phyloP scores from a whole-genome alignment of 2,888 invertebrate species.

The Troides oblongomaculatus region DNA sequence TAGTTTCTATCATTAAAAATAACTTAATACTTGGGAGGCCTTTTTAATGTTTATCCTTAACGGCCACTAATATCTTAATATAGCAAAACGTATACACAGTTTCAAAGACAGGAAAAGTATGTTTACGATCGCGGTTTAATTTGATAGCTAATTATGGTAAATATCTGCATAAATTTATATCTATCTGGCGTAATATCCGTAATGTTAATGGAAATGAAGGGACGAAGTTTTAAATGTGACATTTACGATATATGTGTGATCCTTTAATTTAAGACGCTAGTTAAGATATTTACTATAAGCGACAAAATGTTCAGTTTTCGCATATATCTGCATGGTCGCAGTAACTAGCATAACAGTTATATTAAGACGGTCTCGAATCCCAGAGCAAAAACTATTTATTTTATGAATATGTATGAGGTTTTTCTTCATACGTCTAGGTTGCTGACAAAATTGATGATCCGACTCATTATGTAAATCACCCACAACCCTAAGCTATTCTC shows the following conservation, averaged over 20 bases:
- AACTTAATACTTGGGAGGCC: slow-evolving; percentile 20
- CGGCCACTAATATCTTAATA: slow-evolving; percentile 10
- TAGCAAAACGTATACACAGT: slow-evolving; percentile 2
- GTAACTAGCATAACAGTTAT: no score
- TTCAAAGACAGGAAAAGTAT: slow-evolving; percentile 21
- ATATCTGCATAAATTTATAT: background rate
- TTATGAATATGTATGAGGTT: background rate
- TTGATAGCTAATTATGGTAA: slow-evolving; percentile 1
- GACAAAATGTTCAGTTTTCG: no score
- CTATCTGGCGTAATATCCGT: background rate
- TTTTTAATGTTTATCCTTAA: slow-evolving; percentile 5
- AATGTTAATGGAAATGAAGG: background rate
- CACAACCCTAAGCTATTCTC: slow-evolving; percentile 7
- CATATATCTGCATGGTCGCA: no score
- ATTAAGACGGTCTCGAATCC: background rate
- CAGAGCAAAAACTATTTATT: background rate
- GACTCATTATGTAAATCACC: slow-evolving; percentile 16
- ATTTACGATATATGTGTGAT: no score
- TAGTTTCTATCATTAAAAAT: background rate
- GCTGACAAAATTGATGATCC: slow-evolving; percentile 5
- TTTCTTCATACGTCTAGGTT: background rate
- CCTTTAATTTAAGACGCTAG: no score
- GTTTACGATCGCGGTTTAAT: slow-evolving; percentile 15
- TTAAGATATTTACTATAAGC: no score
- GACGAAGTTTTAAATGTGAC: no score